Evolutionary conservation across 2,888 invertebrate species (phyloP).

Genomic region (Dicycla oo): DNA sequence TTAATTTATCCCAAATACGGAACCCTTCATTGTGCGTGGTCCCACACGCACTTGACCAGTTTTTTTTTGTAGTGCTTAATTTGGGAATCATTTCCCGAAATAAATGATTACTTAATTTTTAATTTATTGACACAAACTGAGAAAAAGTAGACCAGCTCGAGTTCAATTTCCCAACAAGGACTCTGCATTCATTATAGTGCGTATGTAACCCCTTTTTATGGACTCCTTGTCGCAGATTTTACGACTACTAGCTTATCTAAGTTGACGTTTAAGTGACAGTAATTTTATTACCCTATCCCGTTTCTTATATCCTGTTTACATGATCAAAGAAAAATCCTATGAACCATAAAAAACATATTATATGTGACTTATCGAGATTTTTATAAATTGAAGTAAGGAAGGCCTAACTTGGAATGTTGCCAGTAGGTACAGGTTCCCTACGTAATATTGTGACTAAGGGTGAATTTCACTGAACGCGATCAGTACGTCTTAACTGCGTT

Average conservation of each 20-base stretch:
- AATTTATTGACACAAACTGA: no score
- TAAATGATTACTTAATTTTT: no score
- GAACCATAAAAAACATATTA: slow-evolving; percentile 23
- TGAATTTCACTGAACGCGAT: no score
- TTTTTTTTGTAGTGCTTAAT: no score
- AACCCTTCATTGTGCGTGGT: no score
- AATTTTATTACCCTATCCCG: slow-evolving; percentile 51
- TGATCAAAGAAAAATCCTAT: slow-evolving; percentile 3
- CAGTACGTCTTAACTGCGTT: no score
- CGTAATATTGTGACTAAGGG: neutral
- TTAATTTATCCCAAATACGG: no score
- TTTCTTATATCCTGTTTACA: slow-evolving; percentile 30
- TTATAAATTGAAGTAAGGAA: slow-evolving; percentile 11
- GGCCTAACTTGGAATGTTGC: slow-evolving; percentile 33
- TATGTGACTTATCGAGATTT: slow-evolving; percentile 5
- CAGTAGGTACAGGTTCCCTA: neutral
- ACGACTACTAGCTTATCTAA: slow-evolving; percentile 57
- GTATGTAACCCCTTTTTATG: slow-evolving; percentile 34
- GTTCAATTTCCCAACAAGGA: neutral
- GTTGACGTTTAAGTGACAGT: slow-evolving; percentile 45
- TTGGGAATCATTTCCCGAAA: no score
- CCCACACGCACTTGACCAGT: no score
- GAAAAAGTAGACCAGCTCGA: neutral
- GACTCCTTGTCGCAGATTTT: slow-evolving; percentile 39
- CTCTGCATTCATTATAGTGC: neutral